Conservation (phyloP, 2,797 vertebrate genomes). For the Parauchenoglanis punctatus region DNA sequence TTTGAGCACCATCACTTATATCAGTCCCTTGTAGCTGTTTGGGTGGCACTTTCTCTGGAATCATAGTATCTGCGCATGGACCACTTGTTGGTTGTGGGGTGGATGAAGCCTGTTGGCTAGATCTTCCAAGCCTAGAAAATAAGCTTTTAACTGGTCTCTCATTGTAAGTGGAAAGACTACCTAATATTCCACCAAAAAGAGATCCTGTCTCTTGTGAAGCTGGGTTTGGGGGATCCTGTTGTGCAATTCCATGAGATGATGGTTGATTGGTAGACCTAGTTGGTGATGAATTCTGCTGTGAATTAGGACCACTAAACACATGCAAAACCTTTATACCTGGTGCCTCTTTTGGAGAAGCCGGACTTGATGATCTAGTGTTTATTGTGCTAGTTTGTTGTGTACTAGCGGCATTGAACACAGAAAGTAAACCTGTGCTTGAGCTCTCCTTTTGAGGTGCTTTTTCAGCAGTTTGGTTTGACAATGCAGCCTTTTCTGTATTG, state of each 20-base stretch:
- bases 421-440: constrained; percentile 59
- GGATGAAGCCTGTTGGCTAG: constrained; percentile 61
- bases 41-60: constrained; percentile 35
- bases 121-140: constrained; percentile 71
- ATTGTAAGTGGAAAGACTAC: constrained; percentile 67
- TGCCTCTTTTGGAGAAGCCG: constrained; percentile 63
- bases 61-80: constrained; percentile 19
- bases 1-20: constrained; percentile 64
- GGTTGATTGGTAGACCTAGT: constrained; percentile 50
- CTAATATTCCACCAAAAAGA: constrained; percentile 71
- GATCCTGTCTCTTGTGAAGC: constrained; percentile 60
- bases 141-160: constrained; percentile 70
- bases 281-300: constrained; percentile 47
- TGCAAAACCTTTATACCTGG: constrained; percentile 79
- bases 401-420: constrained; percentile 36
- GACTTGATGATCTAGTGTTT: constrained; percentile 43
- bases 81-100: constrained; percentile 29
- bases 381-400: constrained; percentile 41
- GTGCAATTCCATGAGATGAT: constrained; percentile 54
- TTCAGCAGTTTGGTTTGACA: constrained; percentile 45
- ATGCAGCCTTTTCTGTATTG: constrained; percentile 51
- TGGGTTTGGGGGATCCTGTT: constrained; percentile 67
- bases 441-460: constrained; percentile 62
- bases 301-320: constrained; percentile 74
- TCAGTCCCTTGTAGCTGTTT: constrained; percentile 49